phyloP scores from a whole-genome alignment of 2,888 invertebrate species.

The Copidosoma aretas region DNA sequence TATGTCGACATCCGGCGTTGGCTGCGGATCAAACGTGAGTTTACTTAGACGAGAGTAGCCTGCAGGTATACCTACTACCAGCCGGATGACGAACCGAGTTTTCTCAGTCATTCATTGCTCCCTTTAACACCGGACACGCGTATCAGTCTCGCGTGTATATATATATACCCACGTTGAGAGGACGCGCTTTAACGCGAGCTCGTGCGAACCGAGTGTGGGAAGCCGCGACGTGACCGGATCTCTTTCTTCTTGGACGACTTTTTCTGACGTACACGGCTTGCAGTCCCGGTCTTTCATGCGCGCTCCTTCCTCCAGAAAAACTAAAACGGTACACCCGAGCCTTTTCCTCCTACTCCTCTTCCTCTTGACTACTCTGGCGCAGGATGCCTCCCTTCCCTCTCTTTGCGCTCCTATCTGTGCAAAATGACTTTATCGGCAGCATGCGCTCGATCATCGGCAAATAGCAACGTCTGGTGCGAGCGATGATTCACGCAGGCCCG shows the following conservation, averaged over 20 bases:
- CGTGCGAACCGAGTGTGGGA: conserved; percentile 59
- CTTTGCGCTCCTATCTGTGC: background rate
- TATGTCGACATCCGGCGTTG: too few relatives aligned
- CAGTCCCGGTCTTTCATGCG: conserved; percentile 34
- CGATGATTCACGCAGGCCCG: too few relatives aligned
- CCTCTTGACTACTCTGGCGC: background rate
- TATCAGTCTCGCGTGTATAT: conserved; percentile 54
- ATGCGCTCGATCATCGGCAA: conserved; percentile 7
- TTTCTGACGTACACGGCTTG: conserved; percentile 29
- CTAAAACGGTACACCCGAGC: conserved; percentile 31
- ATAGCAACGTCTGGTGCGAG: too few relatives aligned
- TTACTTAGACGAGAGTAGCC: too few relatives aligned
- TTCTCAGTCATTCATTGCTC: too few relatives aligned
- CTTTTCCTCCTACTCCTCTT: background rate
- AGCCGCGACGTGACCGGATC: conserved; percentile 41
- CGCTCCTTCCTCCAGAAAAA: conserved; percentile 31
- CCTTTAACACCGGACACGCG: conserved; percentile 30
- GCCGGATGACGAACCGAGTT: too few relatives aligned
- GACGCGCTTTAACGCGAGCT: conserved; percentile 52
- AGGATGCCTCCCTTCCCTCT: background rate
- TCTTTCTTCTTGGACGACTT: conserved; percentile 26
- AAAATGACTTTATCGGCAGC: conserved; percentile 36
- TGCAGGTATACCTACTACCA: too few relatives aligned
- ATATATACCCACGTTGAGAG: background rate
- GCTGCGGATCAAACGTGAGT: too few relatives aligned